phyloP scores from a whole-genome alignment of 2,888 invertebrate genomes.

The Steinernema carpocapsae region DNA sequence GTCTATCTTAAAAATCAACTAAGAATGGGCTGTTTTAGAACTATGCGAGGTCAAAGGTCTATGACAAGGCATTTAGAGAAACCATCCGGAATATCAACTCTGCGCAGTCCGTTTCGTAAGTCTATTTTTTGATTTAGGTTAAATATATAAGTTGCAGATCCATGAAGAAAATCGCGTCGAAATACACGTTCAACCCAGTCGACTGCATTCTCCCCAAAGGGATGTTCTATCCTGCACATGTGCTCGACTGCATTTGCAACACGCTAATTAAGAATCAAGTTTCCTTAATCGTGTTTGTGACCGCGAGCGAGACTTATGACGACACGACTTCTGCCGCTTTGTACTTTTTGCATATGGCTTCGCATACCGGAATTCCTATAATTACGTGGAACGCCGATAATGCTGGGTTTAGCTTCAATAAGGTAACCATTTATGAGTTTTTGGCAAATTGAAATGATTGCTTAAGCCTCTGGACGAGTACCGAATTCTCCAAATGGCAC shows the following conservation, averaged over 20 bases:
- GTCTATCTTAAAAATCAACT: background rate
- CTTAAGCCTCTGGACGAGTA: slow-evolving; percentile 55
- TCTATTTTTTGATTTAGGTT: background rate
- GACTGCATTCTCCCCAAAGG: slow-evolving; percentile 65
- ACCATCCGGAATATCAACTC: slow-evolving; percentile 57
- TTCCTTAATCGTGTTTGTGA: slow-evolving; percentile 61
- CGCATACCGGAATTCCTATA: slow-evolving; percentile 81
- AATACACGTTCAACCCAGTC: slow-evolving; percentile 55
- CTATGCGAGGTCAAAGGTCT: slow-evolving; percentile 57
- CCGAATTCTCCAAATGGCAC: slow-evolving; percentile 82
- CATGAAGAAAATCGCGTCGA: slow-evolving; percentile 50
- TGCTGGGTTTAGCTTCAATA: slow-evolving; percentile 76
- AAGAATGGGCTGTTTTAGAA: slow-evolving; percentile 41
- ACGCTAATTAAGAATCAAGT: slow-evolving; percentile 51
- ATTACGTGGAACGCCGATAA: slow-evolving; percentile 98
- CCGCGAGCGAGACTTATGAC: slow-evolving; percentile 62
- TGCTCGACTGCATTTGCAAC: slow-evolving; percentile 64
- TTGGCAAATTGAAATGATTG: too few species aligned
- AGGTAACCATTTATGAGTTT: too few species aligned
- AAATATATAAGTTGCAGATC: slow-evolving; percentile 43
- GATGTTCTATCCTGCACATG: slow-evolving; percentile 60
- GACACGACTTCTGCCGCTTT: slow-evolving; percentile 60
- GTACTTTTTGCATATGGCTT: slow-evolving; percentile 59
- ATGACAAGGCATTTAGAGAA: slow-evolving; percentile 63
- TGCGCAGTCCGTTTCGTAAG: slow-evolving; percentile 55